Base-by-base conservation (phyloP, 1,140 invertebrate species). In the Dysdera silvatica region DNA sequence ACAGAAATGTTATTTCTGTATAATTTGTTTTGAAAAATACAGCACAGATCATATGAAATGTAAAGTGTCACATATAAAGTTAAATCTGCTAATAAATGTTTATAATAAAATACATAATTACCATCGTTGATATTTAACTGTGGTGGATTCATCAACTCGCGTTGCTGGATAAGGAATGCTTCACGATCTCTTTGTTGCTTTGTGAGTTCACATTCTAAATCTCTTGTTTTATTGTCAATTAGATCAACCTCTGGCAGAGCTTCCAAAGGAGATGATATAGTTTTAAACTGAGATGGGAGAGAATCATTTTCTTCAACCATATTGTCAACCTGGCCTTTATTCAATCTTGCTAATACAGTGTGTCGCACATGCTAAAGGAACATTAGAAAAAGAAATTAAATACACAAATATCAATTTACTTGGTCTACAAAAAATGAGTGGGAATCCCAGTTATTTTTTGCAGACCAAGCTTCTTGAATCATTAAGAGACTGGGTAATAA, bases 321-420 rank as follows among this genome's bases (percentile, higher is more conserved):
- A 59, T 82, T 80, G 8, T 31, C 49, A 23, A 61, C 37, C 56
- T 83, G 81, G 53, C 74, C 78, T 70, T 83, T 81, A 74, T 82
- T 86, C 1, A 83, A 85, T 47, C 87, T 78, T 20, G 86, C 88
- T 52, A 91, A 74, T 1, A 93, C 89, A 4, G 89, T 91, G 72
- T 94, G 88, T 16, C 91, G 83, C 71, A 94, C 91, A 73, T 93
- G 90, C 77, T 94, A 79, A 68, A 87, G 86, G 60, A 87, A 76
- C 71, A 20, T 56, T 41, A 41, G 8, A 37, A 37, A 37, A 37
- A 10, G n/a, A n/a, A n/a, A n/a, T n/a, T n/a, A n/a, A n/a, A n/a
- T n/a, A n/a, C n/a, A n/a, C n/a, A n/a, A n/a, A n/a, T n/a, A n/a
- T n/a, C n/a, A n/a, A n/a, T n/a, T n/a, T n/a, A n/a, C n/a, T n/a